Conservation (phyloP, 2,888 invertebrate genomes). For the Ecdyonurus torrentis region DNA sequence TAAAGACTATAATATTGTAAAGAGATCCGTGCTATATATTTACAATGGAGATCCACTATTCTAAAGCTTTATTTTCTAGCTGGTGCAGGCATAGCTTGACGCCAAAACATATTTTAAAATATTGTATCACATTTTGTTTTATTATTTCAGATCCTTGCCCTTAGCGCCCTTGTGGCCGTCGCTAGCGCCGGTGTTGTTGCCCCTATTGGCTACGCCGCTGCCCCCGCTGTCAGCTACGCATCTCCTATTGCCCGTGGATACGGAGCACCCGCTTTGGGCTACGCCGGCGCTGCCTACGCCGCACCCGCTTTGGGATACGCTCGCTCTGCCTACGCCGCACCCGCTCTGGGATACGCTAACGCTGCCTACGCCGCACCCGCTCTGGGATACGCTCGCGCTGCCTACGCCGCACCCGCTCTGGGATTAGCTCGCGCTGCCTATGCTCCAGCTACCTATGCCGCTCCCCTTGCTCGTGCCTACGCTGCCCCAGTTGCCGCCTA, state of each 20-base stretch:
- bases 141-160: not conserved
- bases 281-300: constrained; percentile 6
- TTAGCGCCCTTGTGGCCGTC: constrained; percentile 13
- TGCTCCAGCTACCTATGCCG: constrained; percentile 5
- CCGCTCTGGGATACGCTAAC: not conserved
- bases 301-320: constrained; percentile 10
- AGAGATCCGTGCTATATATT: too few species aligned
- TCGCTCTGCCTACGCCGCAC: constrained; percentile 2
- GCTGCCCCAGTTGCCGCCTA: too few species aligned
- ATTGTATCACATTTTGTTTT: too few species aligned
- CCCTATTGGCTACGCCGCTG: not conserved
- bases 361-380: not conserved
- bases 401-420: not conserved
- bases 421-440: constrained; percentile 1
- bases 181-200: constrained; percentile 6
- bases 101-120: too few species aligned
- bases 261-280: constrained; percentile 3
- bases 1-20: too few species aligned
- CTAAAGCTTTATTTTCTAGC: too few species aligned
- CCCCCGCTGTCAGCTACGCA: constrained; percentile 11
- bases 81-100: too few species aligned
- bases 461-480: constrained; percentile 8
- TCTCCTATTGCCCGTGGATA: constrained; percentile 6
- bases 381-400: too few species aligned
- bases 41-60: too few species aligned